Conservation (phyloP, 2,888 invertebrate genomes). For the Melieria crassipennis region DNA sequence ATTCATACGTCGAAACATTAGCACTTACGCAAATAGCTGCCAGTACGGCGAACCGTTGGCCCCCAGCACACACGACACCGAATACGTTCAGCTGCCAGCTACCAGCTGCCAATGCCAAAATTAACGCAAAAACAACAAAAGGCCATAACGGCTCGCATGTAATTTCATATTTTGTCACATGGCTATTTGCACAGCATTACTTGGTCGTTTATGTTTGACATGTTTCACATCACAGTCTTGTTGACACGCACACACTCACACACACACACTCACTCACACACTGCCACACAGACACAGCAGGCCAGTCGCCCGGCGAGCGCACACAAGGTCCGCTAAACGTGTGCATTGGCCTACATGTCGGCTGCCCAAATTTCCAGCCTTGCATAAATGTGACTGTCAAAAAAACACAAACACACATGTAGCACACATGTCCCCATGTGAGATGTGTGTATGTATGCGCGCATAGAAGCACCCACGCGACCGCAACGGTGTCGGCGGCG, state of each 20-base stretch:
- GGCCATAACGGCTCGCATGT: not conserved
- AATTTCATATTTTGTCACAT: slow-evolving; percentile 28
- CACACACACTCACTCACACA: not conserved
- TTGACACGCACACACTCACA: not conserved
- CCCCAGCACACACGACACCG: not conserved
- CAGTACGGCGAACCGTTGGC: not conserved
- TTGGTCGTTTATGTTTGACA: slow-evolving; percentile 26
- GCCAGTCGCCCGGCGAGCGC: not conserved
- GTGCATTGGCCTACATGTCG: too few species aligned
- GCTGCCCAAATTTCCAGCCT: too few species aligned
- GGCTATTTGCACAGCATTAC: slow-evolving; percentile 29
- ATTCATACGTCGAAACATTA: slow-evolving; percentile 42
- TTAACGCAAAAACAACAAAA: not conserved
- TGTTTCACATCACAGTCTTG: slow-evolving; percentile 13
- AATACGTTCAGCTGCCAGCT: not conserved
- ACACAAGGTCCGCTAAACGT: too few species aligned
- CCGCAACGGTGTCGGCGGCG: too few species aligned
- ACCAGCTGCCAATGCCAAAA: too few species aligned
- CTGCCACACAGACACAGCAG: not conserved
- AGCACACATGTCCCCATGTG: too few species aligned
- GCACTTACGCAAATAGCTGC: not conserved
- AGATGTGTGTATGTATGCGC: too few species aligned
- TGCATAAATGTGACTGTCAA: too few species aligned
- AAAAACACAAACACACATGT: too few species aligned
- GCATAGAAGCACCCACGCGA: too few species aligned